Base-by-base conservation (phyloP, 1,140 invertebrate genomes). In the Chrysomallon squamiferum region DNA sequence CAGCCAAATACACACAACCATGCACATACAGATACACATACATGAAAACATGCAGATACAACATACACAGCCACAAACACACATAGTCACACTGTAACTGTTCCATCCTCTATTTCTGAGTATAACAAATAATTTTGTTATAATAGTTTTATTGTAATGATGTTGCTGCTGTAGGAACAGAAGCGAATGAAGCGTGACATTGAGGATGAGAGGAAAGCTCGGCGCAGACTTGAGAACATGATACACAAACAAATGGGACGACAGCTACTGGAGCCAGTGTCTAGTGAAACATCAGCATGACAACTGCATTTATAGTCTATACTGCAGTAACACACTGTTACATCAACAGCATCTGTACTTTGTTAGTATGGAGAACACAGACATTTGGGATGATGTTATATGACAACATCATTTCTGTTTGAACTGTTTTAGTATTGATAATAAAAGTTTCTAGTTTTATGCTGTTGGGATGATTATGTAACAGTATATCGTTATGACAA, bases 121-220 rank as follows among this genome's bases (percentile, higher is more conserved):
- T 2, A 3, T 45, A 45, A 45, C 43, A 45, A 4, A 13, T 45
- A 45, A 45, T 4, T 20, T 2, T 18, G 15, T 18, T 18, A 45
- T 20, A 13, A 45, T 18, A 13, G 20, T 45, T n/a, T n/a, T n/a
- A n/a, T n/a, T n/a, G n/a, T n/a, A n/a, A n/a, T n/a, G n/a, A n/a
- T n/a, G n/a, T n/a, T n/a, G n/a, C n/a, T n/a, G n/a, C n/a, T n/a
- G n/a, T n/a, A 77, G 73, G 73, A 75, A 49, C 75, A 77, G 49
- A 71, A 73, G 47, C 65, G 56, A 47, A 61, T 77, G 57, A 72
- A 69, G 33, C 59, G 64, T 33, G 75, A 77, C 60, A 49, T 77
- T 45, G 75, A 77, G 33, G 75, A 77, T 27, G 75, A 75, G 59
- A 50, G 60, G 9, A 72, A 73, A 62, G 73, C 73, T 0, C 58